phyloP scores from a whole-genome alignment of 2,888 invertebrate genomes.

The Aromia moschata region DNA sequence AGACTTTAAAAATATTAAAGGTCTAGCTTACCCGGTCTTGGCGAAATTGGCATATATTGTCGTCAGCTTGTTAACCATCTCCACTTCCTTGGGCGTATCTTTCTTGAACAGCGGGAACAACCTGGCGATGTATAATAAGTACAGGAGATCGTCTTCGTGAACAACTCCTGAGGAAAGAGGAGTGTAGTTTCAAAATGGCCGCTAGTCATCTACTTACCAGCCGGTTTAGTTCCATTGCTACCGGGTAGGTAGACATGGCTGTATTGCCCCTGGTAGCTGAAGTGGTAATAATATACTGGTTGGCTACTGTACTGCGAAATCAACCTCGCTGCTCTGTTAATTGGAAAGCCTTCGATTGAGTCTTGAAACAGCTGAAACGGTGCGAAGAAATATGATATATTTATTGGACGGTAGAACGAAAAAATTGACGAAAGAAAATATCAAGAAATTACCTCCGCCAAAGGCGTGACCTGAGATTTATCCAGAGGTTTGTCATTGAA shows the following conservation, averaged over 20 bases:
- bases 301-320: conserved; percentile 66
- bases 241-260: conserved; percentile 68
- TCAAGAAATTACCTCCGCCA: conserved; percentile 65
- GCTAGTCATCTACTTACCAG: conserved; percentile 49
- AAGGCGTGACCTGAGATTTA: conserved; percentile 55
- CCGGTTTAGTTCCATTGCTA: conserved; percentile 59
- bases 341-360: conserved; percentile 67
- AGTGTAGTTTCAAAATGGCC: no score
- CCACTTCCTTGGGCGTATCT: conserved; percentile 57
- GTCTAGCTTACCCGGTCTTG: conserved; percentile 61
- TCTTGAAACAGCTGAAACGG: conserved; percentile 70
- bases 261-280: conserved; percentile 70
- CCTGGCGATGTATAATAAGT: conserved; percentile 61
- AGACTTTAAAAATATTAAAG: no score
- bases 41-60: conserved; percentile 64
- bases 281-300: conserved; percentile 71
- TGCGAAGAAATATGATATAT: no score
- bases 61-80: conserved; percentile 61
- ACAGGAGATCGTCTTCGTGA: conserved; percentile 67
- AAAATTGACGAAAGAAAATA: no score
- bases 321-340: conserved; percentile 70
- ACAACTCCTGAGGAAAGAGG: conserved; percentile 63
- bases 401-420: no score
- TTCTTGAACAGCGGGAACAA: conserved; percentile 58
- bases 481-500: conserved; percentile 62